phyloP scores from a whole-genome alignment of 2,888 invertebrate genomes.

The Anticlea derivata region DNA sequence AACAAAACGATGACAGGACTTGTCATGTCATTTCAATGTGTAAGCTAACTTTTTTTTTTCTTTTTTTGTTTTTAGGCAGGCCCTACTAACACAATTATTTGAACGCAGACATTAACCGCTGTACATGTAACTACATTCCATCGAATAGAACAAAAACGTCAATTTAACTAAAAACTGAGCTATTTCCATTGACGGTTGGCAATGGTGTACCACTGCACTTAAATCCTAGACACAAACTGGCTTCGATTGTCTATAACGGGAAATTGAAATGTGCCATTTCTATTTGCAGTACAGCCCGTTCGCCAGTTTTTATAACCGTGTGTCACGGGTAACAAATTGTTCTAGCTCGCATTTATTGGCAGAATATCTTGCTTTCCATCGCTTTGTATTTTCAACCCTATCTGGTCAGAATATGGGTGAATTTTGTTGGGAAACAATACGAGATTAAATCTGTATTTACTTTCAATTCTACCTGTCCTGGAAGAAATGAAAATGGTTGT shows the following conservation, averaged over 20 bases:
- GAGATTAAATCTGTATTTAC: constrained; percentile 40
- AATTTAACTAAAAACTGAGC: neutral
- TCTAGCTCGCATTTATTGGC: constrained; percentile 60
- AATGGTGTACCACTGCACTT: neutral
- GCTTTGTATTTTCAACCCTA: constrained; percentile 31
- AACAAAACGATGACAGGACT: no score
- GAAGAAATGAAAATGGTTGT: constrained; percentile 39
- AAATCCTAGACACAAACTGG: constrained; percentile 6
- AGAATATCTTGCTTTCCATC: constrained; percentile 40
- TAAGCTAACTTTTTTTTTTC: no score
- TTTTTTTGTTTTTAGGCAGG: no score
- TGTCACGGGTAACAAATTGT: constrained; percentile 60
- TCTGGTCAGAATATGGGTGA: constrained; percentile 21
- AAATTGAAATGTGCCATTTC: constrained; percentile 31
- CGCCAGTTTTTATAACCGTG: constrained; percentile 42
- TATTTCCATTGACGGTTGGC: neutral
- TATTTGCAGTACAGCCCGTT: constrained; percentile 27
- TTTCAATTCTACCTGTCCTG: constrained; percentile 38
- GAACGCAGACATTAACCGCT: no score
- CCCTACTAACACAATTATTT: no score
- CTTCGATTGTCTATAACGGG: constrained; percentile 11
- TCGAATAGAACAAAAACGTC: neutral
- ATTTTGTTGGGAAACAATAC: constrained; percentile 21
- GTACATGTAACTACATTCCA: no score
- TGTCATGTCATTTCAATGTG: no score